Evolutionary conservation across 2,797 vertebrate species (phyloP).

Genomic region (Hafferia zeledoni): DNA sequence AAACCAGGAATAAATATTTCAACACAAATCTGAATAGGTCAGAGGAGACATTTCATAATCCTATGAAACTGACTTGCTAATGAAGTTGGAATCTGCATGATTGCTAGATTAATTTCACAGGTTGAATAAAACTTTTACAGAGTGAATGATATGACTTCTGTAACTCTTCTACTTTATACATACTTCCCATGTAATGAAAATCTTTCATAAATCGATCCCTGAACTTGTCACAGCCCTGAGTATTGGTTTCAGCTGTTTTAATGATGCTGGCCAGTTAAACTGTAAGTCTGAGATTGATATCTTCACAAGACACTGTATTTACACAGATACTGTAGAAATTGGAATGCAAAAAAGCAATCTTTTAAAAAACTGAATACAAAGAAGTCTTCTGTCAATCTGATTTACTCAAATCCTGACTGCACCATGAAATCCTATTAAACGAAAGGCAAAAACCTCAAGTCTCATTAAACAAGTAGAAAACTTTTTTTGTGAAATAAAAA

Average conservation of each 20-base stretch:
- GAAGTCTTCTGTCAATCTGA: background rate
- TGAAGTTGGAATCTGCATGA: background rate
- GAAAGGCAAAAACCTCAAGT: conserved; percentile 1
- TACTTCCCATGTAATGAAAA: background rate
- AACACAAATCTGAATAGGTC: conserved; percentile 34
- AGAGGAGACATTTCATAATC: conserved; percentile 7
- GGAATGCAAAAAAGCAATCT: background rate
- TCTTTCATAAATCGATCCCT: background rate
- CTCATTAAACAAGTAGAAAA: background rate
- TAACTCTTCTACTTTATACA: background rate
- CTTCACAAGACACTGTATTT: conserved; percentile 10
- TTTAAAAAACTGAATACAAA: background rate
- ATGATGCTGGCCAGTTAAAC: background rate
- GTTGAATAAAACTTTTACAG: background rate
- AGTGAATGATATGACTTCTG: background rate
- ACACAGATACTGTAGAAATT: background rate
- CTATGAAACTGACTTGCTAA: background rate
- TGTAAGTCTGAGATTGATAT: background rate
- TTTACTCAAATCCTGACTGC: background rate
- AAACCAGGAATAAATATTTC: conserved; percentile 31
- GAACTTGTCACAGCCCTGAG: background rate
- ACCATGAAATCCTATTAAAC: conserved; percentile 26
- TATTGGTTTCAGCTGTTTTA: background rate
- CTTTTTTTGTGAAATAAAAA: background rate
- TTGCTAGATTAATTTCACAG: background rate